phyloP scores from a whole-genome alignment of 2,113 vertebrate genomes.

The Ptilorrhoa leucosticta region DNA sequence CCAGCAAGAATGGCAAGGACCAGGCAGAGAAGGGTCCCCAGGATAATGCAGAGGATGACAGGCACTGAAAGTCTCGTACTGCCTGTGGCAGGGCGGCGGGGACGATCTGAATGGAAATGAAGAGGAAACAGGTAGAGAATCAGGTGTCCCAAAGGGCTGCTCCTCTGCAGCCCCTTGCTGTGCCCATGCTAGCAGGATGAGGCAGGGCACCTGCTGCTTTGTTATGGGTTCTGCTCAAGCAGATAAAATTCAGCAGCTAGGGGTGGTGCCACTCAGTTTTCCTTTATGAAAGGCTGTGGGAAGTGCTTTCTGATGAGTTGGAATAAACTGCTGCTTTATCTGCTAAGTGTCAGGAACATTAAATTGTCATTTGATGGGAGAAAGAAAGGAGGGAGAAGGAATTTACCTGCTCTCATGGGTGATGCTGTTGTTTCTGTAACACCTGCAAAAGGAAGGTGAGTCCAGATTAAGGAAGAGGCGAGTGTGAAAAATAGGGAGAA shows the following conservation, averaged over 20 bases:
- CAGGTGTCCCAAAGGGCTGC: background rate
- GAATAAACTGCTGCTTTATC: background rate
- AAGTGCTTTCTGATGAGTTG: background rate
- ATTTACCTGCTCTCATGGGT: constrained; percentile 30
- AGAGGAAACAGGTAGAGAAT: background rate
- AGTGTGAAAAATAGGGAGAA: background rate
- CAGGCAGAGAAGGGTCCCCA: constrained; percentile 26
- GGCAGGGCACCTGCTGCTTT: background rate
- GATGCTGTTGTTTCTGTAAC: background rate
- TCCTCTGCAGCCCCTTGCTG: background rate
- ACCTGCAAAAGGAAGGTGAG: background rate
- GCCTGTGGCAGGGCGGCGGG: background rate
- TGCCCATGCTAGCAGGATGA: background rate
- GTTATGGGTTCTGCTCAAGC: background rate
- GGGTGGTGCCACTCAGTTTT: background rate
- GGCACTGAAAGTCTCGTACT: background rate
- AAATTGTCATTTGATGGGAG: background rate
- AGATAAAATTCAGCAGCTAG: background rate
- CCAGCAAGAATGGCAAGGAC: constrained; percentile 25
- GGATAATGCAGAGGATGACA: constrained; percentile 36
- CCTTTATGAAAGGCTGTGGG: background rate
- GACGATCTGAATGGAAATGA: background rate
- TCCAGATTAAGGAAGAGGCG: background rate
- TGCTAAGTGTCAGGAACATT: background rate
- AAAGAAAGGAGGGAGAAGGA: background rate